Evolutionary conservation across 2,888 invertebrate genomes (phyloP).

Genomic region (Tetrapedia diversipes): DNA sequence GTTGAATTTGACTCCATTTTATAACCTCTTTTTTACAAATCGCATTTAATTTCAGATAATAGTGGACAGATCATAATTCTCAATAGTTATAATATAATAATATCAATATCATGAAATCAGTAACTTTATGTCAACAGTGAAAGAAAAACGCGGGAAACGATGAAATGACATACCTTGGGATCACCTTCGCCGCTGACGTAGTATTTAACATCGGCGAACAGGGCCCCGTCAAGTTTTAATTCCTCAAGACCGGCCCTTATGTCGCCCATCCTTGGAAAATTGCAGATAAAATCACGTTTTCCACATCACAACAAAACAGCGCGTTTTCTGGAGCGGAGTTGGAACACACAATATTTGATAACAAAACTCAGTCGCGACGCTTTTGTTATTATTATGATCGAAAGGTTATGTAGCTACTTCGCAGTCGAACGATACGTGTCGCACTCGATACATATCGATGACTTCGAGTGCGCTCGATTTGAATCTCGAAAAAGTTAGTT

Average conservation of each 20-base stretch:
- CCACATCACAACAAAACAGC: conserved; percentile 62
- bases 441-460: conserved; percentile 52
- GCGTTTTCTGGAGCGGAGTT: conserved; percentile 23
- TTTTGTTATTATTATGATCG: conserved; percentile 80
- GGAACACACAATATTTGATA: conserved; percentile 67
- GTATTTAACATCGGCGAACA: conserved; percentile 93
- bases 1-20: conserved; percentile 45
- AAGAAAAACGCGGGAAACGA: conserved; percentile 72
- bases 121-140: conserved; percentile 6
- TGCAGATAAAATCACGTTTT: conserved; percentile 35
- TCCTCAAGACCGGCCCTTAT: conserved; percentile 82
- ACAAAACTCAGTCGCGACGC: conserved; percentile 77
- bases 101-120: conserved; percentile 16
- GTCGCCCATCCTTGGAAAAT: conserved; percentile 80
- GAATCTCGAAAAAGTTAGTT: conserved; percentile 13
- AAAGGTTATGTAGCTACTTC: conserved; percentile 73
- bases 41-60: conserved; percentile 4
- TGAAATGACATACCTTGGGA: conserved; percentile 76
- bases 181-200: conserved; percentile 89
- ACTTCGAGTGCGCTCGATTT: conserved; percentile 44
- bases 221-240: conserved; percentile 84
- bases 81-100: conserved; percentile 10
- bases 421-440: conserved; percentile 20
- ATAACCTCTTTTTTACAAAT: conserved; percentile 36
- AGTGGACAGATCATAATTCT: conserved; percentile 7